Evolutionary conservation across 2,797 vertebrate genomes (phyloP).

Genomic region (Taenioides sp.): DNA sequence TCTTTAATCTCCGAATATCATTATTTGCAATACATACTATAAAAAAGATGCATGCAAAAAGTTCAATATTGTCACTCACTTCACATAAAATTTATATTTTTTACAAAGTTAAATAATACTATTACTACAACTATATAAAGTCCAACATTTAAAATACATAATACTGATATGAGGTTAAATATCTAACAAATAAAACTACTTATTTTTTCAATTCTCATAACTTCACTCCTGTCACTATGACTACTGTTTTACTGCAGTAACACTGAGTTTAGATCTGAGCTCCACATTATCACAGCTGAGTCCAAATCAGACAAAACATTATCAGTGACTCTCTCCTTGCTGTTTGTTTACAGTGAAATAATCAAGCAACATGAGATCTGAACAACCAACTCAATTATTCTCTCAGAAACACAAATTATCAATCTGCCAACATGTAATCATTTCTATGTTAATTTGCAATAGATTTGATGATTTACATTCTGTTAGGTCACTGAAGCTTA

Average conservation of each 20-base stretch:
- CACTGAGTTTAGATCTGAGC: conserved; percentile 21
- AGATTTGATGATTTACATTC: too few species aligned
- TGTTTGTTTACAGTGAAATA: conserved; percentile 61
- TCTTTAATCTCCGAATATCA: neutral
- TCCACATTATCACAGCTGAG: conserved; percentile 19
- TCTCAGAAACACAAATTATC: conserved; percentile 4
- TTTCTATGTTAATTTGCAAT: too few species aligned
- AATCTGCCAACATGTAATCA: neutral
- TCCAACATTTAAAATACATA: neutral
- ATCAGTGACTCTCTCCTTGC: conserved; percentile 48
- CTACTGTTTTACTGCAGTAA: conserved; percentile 4
- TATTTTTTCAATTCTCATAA: neutral
- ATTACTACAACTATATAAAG: neutral
- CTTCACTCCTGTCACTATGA: conserved; percentile 5
- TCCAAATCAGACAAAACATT: conserved; percentile 36
- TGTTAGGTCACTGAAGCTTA: too few species aligned
- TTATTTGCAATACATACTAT: neutral
- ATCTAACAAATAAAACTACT: conserved; percentile 11
- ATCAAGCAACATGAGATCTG: conserved; percentile 55
- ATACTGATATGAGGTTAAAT: neutral
- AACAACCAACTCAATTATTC: conserved; percentile 51
- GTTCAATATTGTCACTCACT: neutral
- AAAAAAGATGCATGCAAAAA: neutral
- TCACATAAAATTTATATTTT: too few species aligned
- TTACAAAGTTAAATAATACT: neutral